phyloP scores from a whole-genome alignment of 2,113 vertebrate genomes.

The Labeo rohita region DNA sequence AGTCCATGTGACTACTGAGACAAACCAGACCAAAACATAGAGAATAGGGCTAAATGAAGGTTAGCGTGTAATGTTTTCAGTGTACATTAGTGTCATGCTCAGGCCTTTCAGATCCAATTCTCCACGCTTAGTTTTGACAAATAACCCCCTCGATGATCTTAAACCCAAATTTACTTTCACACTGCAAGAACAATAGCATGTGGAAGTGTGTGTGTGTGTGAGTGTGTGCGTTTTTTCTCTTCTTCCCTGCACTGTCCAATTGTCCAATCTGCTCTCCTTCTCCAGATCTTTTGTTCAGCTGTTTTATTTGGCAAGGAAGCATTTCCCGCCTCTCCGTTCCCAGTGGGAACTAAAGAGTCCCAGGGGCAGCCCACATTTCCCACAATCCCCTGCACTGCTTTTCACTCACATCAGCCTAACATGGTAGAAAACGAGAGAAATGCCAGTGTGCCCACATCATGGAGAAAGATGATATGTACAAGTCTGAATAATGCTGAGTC shows the following conservation, averaged over 20 bases:
- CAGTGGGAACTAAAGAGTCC: slow-evolving; percentile 48
- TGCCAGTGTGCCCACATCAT: slow-evolving; percentile 1
- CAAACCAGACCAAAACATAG: slow-evolving; percentile 5
- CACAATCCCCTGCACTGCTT: slow-evolving; percentile 28
- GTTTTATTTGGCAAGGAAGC: slow-evolving; percentile 64
- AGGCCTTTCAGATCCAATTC: neutral
- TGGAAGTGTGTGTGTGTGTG: slow-evolving; percentile 29
- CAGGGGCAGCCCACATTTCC: slow-evolving; percentile 34
- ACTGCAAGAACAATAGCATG: slow-evolving; percentile 23
- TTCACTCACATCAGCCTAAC: slow-evolving; percentile 25
- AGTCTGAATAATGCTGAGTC: neutral
- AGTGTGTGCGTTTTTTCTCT: slow-evolving; percentile 24
- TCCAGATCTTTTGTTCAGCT: slow-evolving; percentile 55
- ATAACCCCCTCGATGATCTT: neutral
- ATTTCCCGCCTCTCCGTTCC: slow-evolving; percentile 45
- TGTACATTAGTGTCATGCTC: neutral
- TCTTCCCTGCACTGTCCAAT: slow-evolving; percentile 22
- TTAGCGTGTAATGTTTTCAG: neutral
- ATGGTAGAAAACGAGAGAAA: slow-evolving; percentile 14
- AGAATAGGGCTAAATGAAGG: slow-evolving; percentile 28
- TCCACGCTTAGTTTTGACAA: neutral
- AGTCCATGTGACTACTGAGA: neutral
- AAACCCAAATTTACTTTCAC: neutral
- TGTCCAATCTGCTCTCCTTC: slow-evolving; percentile 33
- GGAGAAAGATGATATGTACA: slow-evolving; percentile 2